A percentile compares a stretch with the other conserved stretches of the same genome.
Conservation (phyloP, 2,888 invertebrate genomes). For the Pollenia amentaria region DNA sequence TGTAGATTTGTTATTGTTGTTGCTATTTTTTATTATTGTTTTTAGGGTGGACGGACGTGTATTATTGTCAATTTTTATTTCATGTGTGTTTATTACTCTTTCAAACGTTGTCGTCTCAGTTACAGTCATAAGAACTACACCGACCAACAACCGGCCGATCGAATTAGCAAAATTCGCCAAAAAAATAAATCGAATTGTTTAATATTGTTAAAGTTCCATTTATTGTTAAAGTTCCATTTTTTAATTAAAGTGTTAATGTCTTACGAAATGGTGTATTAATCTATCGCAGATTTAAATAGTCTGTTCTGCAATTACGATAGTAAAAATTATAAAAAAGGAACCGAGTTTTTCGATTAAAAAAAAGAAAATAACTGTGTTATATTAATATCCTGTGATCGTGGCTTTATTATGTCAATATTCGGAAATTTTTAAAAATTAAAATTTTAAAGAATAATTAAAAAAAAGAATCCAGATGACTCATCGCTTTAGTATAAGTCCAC, state of each 20-base stretch:
- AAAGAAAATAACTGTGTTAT: background rate
- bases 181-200: constrained; percentile 14
- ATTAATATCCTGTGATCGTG: background rate
- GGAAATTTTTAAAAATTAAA: background rate
- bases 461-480: constrained; percentile 51
- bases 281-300: background rate
- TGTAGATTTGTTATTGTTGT: constrained; percentile 51
- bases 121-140: constrained; percentile 61
- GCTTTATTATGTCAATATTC: background rate
- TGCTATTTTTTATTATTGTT: constrained; percentile 36
- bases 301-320: background rate
- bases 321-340: background rate
- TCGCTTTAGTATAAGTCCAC: constrained; percentile 64
- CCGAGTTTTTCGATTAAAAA: background rate
- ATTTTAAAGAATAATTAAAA: background rate
- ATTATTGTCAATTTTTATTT: constrained; percentile 68
- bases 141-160: constrained; percentile 25
- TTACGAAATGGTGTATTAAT: constrained; percentile 3
- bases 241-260: constrained; percentile 38
- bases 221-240: background rate
- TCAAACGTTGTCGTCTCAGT: constrained; percentile 70
- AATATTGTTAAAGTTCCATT: background rate
- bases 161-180: constrained; percentile 1
- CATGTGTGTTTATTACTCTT: constrained; percentile 70
- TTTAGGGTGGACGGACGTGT: constrained; percentile 50